Base-by-base conservation (phyloP, 2,888 invertebrate species). In the Eumacrocentrus americanus region DNA sequence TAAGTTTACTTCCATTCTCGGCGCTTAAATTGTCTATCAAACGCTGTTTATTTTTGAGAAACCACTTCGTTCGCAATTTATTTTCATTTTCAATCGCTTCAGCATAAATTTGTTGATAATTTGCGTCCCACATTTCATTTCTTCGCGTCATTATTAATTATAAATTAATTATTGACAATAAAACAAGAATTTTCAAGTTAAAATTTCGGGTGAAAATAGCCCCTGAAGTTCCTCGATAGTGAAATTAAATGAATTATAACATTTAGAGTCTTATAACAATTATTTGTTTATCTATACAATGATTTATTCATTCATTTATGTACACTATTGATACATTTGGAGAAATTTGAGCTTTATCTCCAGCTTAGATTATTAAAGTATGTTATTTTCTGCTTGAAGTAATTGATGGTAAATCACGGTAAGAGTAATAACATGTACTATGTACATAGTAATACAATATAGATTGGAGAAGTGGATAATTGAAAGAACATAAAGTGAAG, bases 281-380 rank as follows among this genome's bases (percentile, higher is more conserved):
- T 5, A 29, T 11, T 9, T 1, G 37, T n/a, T n/a, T n/a, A n/a
- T 59, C 59, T 59, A 59, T 59, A 59, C 59, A 59, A 59, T 59
- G 18, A 40, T 59, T 59, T 59, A 56, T 56, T 56, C 16, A 44
- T 46, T n/a, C 16, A 42, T 42, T 35, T 79, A 79, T 79, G 73
- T 78, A 79, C 79, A 79, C 72, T 71, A 70, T 73, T 71, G 67
- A 74, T 79, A 78, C 73, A 75, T 68, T 68, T 67, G 64, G 58
- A 55, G 61, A 50, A 57, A 61, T 68, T 70, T 58, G 57, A 66
- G 66, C 71, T 63, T 67, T 66, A 68, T 52, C 34, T 68, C 68
- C 63, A n/a, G n/a, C n/a, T n/a, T n/a, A n/a, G n/a, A n/a, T n/a
- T n/a, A n/a, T n/a, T n/a, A n/a, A n/a, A n/a, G n/a, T n/a, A 22